These are phyloP conservation scores for Endotricha flammealis DNA, from an alignment of 2,888 invertebrate genomes.

Conservation along the genomic window DNA sequence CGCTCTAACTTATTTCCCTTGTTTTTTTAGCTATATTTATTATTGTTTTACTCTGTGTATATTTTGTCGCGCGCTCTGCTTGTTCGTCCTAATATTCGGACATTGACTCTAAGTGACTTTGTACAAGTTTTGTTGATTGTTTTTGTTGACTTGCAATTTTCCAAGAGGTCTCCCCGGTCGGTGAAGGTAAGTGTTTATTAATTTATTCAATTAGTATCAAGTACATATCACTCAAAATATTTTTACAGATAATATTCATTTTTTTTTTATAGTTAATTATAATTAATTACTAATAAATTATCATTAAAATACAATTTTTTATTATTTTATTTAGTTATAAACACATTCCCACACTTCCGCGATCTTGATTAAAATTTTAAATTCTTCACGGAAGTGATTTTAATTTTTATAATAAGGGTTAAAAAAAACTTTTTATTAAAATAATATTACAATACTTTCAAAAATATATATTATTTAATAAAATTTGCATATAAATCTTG, in stretches of 20 bases:
- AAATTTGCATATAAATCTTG: constrained; percentile 15
- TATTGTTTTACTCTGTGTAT: constrained; percentile 39
- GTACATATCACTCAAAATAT: constrained; percentile 16
- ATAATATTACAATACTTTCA: constrained; percentile 3
- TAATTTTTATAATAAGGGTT: not conserved
- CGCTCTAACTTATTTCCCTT: constrained; percentile 25
- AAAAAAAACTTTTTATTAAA: not conserved
- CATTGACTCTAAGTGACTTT: constrained; percentile 62
- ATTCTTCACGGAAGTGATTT: constrained; percentile 13
- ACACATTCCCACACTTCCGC: constrained; percentile 8
- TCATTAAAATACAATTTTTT: too few species aligned
- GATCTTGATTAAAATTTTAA: not conserved
- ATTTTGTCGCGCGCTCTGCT: constrained; percentile 38
- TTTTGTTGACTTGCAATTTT: constrained; percentile 48
- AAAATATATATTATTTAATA: constrained; percentile 3
- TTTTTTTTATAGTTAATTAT: constrained; percentile 15
- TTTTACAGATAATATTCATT: not conserved
- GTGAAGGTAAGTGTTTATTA: constrained; percentile 44
- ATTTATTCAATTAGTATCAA: constrained; percentile 7
- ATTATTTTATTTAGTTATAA: constrained; percentile 2
- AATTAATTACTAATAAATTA: constrained; percentile 7
- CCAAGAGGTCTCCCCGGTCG: constrained; percentile 29
- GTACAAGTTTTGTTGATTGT: constrained; percentile 63
- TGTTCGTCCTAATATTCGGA: constrained; percentile 44
- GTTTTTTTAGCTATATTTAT: constrained; percentile 11